Base-by-base conservation (phyloP, 2,113 vertebrate species). In the Crotalus viridis region DNA sequence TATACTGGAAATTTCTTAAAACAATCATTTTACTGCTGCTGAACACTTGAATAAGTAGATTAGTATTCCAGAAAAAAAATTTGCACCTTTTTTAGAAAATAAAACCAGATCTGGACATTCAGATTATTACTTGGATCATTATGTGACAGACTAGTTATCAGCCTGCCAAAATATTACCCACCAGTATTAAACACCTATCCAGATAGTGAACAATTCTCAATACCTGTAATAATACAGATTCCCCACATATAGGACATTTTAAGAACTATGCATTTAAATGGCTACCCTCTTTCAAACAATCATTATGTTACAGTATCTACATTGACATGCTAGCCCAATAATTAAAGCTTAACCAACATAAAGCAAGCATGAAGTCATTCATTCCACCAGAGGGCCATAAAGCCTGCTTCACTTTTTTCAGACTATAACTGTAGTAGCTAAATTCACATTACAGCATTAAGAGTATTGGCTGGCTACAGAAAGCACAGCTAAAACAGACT, bases 381-480 rank as follows among this genome's bases (percentile, higher is more conserved):
- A 94, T 54, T 15, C 90, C 94, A 88, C 33, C 33, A 1, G 93
- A 94, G 85, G 85, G 85, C 89, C 1, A 19, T 92, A 74, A 89
- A 95, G 69, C 93, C 91, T 64, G 17, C n/a, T 52, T 64, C 87
- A 52, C 28, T 93, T 1, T n/a, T 91, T 90, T 28, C 48, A 85
- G 52, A 26, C 4, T 0, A 81, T 2, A 81, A 26, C 4, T 0
- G 8, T 2, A 81, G 33, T 9, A 74, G 61, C 48, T 94, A 15
- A 33, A 94, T 92, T 94, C 93, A 94, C 91, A 95, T 43, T 81
- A 69, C 64, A 69, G 12, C 28, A 43, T 93, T 81, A 95, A 95
- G 51, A 28, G 1, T 59, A 95, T 96, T 96, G 95, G 92, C 91
- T n/a, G 51, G 87, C 85, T 57, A 91, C 8, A 81, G 59, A 51